These are phyloP conservation scores for Eupeodes corollae DNA, from an alignment of 1,140 invertebrate genomes.

Conservation along the genomic window DNA sequence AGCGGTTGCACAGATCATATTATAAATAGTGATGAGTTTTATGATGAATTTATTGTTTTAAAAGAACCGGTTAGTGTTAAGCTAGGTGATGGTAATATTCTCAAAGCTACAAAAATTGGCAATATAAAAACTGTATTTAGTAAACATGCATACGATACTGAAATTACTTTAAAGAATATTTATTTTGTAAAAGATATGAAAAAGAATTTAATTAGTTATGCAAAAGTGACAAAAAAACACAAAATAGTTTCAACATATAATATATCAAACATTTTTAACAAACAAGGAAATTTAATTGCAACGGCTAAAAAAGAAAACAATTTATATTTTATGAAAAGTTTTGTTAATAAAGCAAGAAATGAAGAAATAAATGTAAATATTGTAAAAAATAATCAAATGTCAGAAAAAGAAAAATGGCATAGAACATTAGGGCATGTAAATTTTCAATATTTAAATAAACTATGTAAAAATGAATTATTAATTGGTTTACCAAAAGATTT, in stretches of 20 bases:
- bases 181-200: slow-evolving; percentile 1
- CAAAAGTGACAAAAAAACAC: neutral
- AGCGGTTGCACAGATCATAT: slow-evolving; percentile 34
- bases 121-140: slow-evolving; percentile 16
- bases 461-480: slow-evolving; percentile 10
- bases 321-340: neutral
- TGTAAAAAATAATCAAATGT: slow-evolving; percentile 19
- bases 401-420: slow-evolving; percentile 21
- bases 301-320: neutral
- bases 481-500: slow-evolving; percentile 10
- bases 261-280: neutral
- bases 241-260: neutral
- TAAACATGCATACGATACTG: slow-evolving; percentile 13
- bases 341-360: neutral
- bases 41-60: slow-evolving; percentile 21
- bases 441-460: slow-evolving; percentile 10
- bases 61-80: slow-evolving; percentile 10
- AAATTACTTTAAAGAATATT: neutral
- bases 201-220: slow-evolving; percentile 2
- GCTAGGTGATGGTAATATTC: slow-evolving; percentile 18
- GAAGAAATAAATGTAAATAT: slow-evolving; percentile 10
- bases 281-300: neutral
- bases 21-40: slow-evolving; percentile 28
- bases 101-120: slow-evolving; percentile 29
- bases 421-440: slow-evolving; percentile 17